phyloP scores from a whole-genome alignment of 2,797 vertebrate species.

The Hephaestus fuliginosus region DNA sequence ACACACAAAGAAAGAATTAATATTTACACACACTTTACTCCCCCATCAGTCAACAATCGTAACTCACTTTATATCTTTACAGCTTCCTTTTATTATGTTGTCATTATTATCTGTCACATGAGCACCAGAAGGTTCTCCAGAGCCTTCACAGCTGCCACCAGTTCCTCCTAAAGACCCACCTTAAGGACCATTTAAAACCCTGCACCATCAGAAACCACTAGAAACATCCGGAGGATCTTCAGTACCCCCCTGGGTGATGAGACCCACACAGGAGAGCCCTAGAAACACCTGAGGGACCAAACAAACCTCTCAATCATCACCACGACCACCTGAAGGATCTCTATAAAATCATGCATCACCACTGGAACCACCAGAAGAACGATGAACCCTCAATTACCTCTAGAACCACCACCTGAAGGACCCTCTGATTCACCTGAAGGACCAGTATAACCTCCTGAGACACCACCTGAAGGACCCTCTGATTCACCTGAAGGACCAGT shows the following conservation, averaged over 20 bases:
- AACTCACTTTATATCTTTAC: no score
- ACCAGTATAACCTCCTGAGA: neutral
- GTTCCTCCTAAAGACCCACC: no score
- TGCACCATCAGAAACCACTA: no score
- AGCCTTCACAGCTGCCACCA: neutral
- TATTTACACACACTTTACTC: neutral
- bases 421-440: neutral
- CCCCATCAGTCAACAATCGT: neutral
- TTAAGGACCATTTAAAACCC: no score
- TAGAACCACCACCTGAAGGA: neutral
- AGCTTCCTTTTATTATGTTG: no score
- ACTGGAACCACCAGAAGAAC: neutral
- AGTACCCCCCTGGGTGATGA: no score
- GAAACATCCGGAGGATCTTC: no score
- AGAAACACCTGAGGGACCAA: neutral
- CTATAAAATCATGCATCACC: no score
- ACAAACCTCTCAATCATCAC: neutral
- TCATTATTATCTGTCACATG: no score
- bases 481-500: neutral
- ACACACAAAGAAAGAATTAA: conserved; percentile 1
- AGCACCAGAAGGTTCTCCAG: neutral
- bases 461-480: neutral
- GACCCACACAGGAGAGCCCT: neutral
- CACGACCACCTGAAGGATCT: neutral
- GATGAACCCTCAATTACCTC: neutral